Evolutionary conservation across 2,113 vertebrate genomes (phyloP).

Genomic region (Indri indri): DNA sequence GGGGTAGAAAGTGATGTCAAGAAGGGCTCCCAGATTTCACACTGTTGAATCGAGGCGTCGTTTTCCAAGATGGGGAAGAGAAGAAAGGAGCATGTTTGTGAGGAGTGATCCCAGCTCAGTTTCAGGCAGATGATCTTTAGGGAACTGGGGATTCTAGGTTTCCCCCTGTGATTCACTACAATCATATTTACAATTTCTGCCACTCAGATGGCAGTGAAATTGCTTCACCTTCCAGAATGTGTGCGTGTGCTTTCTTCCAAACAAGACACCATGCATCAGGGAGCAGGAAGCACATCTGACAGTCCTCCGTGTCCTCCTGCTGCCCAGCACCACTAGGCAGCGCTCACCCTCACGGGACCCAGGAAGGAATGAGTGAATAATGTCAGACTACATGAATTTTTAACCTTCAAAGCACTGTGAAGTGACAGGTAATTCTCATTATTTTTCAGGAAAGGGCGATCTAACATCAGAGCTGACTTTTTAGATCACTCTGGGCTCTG

Average conservation of each 20-base stretch:
- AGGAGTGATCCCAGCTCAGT: background rate
- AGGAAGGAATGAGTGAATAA: background rate
- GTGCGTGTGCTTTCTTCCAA: background rate
- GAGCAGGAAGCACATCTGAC: fast-evolving
- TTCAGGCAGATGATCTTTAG: background rate
- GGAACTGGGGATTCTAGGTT: background rate
- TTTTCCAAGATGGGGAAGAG: background rate
- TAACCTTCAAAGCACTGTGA: background rate
- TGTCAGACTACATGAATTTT: background rate
- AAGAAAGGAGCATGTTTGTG: background rate
- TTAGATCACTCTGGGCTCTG: too few relatives aligned
- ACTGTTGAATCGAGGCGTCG: background rate
- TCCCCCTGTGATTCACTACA: too few relatives aligned
- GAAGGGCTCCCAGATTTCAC: background rate
- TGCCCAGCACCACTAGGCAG: too few relatives aligned
- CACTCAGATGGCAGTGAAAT: background rate
- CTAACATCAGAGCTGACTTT: too few relatives aligned
- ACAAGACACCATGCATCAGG: background rate
- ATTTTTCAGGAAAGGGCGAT: background rate
- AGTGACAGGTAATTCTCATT: background rate
- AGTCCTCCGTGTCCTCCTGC: background rate
- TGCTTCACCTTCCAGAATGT: background rate
- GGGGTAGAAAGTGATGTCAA: background rate
- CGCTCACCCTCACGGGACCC: fast-evolving
- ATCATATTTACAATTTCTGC: background rate